Percentiles rank a stretch among this genome's conserved stretches.
Evolutionary conservation across 2,888 invertebrate genomes (phyloP).

Genomic region (Gari tellinella): DNA sequence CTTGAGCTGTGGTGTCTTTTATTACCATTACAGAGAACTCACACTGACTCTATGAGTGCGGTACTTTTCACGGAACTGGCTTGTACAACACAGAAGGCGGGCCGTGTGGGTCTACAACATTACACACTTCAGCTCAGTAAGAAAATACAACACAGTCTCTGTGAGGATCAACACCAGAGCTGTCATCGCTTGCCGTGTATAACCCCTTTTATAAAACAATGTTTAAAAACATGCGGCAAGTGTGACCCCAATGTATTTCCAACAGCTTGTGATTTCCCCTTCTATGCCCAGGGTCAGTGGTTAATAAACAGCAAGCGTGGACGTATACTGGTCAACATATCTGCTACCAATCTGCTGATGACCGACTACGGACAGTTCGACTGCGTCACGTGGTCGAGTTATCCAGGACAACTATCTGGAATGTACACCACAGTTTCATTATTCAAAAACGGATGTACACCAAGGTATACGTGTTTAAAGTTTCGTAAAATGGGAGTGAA

Average conservation of each 20-base stretch:
- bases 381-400: slow-evolving; percentile 67
- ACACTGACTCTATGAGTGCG: slow-evolving; percentile 36
- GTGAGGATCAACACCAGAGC: slow-evolving; percentile 76
- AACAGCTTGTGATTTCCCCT: slow-evolving; percentile 68
- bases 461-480: slow-evolving; percentile 73
- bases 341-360: slow-evolving; percentile 59
- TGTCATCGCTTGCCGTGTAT: slow-evolving; percentile 71
- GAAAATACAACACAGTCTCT: slow-evolving; percentile 63
- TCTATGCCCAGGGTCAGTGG: slow-evolving; percentile 66
- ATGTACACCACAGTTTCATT: slow-evolving; percentile 71
- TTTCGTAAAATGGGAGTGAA: slow-evolving; percentile 65
- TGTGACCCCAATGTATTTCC: slow-evolving; percentile 66
- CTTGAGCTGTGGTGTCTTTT: slow-evolving; percentile 69
- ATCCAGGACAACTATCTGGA: slow-evolving; percentile 46
- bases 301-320: slow-evolving; percentile 53
- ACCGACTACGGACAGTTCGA: slow-evolving; percentile 68
- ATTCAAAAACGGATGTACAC: slow-evolving; percentile 76
- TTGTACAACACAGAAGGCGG: slow-evolving; percentile 33
- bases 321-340: slow-evolving; percentile 49
- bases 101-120: slow-evolving; percentile 34
- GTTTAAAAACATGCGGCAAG: slow-evolving; percentile 72
- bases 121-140: slow-evolving; percentile 65
- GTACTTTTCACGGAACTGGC: slow-evolving; percentile 70
- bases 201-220: slow-evolving; percentile 65
- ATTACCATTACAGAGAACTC: slow-evolving; percentile 54